A percentile compares a stretch with the other conserved stretches of the same genome.
phyloP scores from a whole-genome alignment of 2,113 vertebrate genomes.

The Oophaga pumilio region DNA sequence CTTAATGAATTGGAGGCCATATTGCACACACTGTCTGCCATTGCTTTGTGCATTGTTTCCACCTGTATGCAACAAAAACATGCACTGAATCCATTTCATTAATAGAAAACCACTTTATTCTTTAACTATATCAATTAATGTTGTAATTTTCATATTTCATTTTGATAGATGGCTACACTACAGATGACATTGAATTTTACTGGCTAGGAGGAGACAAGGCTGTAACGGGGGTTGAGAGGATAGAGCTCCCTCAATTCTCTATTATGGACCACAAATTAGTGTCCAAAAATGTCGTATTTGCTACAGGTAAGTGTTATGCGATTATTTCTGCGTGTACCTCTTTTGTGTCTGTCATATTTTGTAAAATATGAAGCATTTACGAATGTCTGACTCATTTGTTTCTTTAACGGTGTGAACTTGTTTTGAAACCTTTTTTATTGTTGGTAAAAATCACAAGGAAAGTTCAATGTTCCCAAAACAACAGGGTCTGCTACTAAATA shows the following conservation, averaged over 20 bases:
- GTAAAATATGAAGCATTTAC: neutral
- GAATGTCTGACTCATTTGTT: neutral
- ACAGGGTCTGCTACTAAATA: neutral
- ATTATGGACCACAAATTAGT: slow-evolving; percentile 94
- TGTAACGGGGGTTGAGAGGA: slow-evolving; percentile 90
- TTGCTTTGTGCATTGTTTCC: neutral
- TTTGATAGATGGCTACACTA: slow-evolving; percentile 92
- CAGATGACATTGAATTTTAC: slow-evolving; percentile 97
- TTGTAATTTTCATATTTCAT: neutral
- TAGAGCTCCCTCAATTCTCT: slow-evolving; percentile 97
- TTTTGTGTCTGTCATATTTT: neutral
- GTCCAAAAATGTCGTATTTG: slow-evolving; percentile 96
- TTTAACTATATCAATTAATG: neutral
- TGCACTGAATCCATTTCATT: neutral
- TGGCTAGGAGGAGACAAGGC: slow-evolving; percentile 94
- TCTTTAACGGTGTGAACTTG: neutral
- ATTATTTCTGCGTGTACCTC: neutral
- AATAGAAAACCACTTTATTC: neutral
- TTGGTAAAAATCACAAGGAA: neutral
- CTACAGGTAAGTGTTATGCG: slow-evolving; percentile 81
- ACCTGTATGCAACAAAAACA: neutral
- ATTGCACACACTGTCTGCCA: too few species aligned
- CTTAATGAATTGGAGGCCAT: too few species aligned
- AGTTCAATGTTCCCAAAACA: neutral
- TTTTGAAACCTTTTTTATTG: slow-evolving; percentile 9